phyloP scores from a whole-genome alignment of 2,797 vertebrate genomes.

The Helicolenus hilgendorfi region DNA sequence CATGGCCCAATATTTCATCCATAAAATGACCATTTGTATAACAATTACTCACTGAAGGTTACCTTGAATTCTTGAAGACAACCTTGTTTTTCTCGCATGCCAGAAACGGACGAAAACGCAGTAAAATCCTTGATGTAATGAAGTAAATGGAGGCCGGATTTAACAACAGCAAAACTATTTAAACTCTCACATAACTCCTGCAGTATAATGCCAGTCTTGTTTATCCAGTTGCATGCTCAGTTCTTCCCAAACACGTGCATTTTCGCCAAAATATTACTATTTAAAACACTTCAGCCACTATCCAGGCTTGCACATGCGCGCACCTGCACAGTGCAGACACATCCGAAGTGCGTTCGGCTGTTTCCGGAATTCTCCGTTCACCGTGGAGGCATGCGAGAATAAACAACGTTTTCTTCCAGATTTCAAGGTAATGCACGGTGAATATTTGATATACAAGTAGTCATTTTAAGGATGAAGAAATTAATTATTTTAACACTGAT shows the following conservation, averaged over 20 bases:
- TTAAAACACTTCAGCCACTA: neutral
- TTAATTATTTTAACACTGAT: neutral
- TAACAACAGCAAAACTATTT: neutral
- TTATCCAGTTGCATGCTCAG: neutral
- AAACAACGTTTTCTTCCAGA: neutral
- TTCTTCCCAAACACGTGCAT: neutral
- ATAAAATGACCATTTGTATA: neutral
- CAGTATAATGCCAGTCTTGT: neutral
- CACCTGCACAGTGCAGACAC: neutral
- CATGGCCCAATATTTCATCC: neutral
- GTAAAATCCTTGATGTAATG: neutral
- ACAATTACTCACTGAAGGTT: neutral
- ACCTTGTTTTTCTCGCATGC: neutral
- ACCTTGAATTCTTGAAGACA: neutral
- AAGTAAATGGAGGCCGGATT: neutral
- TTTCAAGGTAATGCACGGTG: neutral
- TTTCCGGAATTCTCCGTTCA: neutral
- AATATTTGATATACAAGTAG: neutral
- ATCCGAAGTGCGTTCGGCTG: neutral
- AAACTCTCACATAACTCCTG: neutral
- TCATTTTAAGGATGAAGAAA: neutral
- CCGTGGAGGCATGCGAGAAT: neutral
- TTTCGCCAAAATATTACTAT: neutral
- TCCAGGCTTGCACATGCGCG: neutral
- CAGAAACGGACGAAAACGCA: neutral